Percentiles rank a stretch among this genome's conserved stretches.
phyloP scores from a whole-genome alignment of 1,140 invertebrate genomes.

The Rhizoglyphus robini region DNA sequence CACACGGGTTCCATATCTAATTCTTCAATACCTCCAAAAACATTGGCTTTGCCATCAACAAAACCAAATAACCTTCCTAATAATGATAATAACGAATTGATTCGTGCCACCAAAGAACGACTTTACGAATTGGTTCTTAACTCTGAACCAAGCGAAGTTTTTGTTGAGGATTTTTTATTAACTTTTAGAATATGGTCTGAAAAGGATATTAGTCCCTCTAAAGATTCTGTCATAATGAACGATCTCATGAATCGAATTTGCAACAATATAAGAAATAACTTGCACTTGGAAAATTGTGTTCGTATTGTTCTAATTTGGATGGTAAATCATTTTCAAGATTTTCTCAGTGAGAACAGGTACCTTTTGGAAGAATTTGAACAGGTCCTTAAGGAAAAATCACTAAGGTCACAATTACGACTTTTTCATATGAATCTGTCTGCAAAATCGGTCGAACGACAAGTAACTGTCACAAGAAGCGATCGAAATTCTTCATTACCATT shows the following conservation, averaged over 20 bases:
- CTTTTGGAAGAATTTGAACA: conserved; percentile 32
- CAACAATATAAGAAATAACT: neutral
- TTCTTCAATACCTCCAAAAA: conserved; percentile 3
- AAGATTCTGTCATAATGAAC: conserved; percentile 1
- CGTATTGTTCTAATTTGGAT: conserved; percentile 92
- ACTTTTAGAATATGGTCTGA: conserved; percentile 19
- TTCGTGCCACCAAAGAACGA: conserved; percentile 17
- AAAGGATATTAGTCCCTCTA: neutral
- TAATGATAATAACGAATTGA: conserved; percentile 9
- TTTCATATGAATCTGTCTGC: conserved; percentile 92
- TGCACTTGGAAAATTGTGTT: conserved; percentile 46
- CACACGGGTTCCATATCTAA: neutral
- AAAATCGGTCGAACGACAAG: conserved; percentile 77
- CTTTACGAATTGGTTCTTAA: conserved; percentile 11
- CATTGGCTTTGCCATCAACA: neutral
- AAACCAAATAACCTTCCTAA: neutral
- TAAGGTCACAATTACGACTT: conserved; percentile 45
- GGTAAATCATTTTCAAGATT: conserved; percentile 98
- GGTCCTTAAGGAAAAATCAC: conserved; percentile 6
- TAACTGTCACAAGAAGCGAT: conserved; percentile 75
- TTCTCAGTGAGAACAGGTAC: conserved; percentile 45
- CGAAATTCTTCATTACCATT: conserved; percentile 80
- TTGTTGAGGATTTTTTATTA: conserved; percentile 20
- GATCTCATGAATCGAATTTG: conserved; percentile 9
- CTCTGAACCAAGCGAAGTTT: conserved; percentile 8